phyloP scores from a whole-genome alignment of 1,140 invertebrate genomes.

The Muscidifurax raptorellus region DNA sequence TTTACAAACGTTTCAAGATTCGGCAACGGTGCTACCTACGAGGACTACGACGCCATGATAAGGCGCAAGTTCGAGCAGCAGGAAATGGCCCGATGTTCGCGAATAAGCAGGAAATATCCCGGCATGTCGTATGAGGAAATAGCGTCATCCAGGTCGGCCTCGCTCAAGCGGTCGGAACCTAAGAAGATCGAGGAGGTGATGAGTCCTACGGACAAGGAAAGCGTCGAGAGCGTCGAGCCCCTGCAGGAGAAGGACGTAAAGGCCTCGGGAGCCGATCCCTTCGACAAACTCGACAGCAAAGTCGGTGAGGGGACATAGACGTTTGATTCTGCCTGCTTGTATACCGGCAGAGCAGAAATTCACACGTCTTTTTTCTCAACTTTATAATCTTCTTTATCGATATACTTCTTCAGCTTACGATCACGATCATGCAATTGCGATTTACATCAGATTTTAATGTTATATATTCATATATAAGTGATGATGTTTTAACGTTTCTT shows the following conservation, averaged over 20 bases:
- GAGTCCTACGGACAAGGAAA: constrained; percentile 68
- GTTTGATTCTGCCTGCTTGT: constrained; percentile 26
- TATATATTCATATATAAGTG: constrained; percentile 8
- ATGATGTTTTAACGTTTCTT: constrained; percentile 40
- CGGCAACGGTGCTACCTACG: constrained; percentile 67
- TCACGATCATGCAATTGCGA: constrained; percentile 18
- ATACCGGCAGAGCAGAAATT: background rate
- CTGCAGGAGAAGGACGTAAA: constrained; percentile 73
- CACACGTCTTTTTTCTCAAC: background rate
- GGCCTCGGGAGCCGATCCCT: constrained; percentile 76
- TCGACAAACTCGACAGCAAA: constrained; percentile 76
- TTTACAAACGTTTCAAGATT: constrained; percentile 53
- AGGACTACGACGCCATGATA: constrained; percentile 74
- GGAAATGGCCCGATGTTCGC: constrained; percentile 46
- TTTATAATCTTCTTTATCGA: constrained; percentile 16
- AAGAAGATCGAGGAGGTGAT: constrained; percentile 63
- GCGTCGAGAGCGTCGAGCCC: constrained; percentile 71
- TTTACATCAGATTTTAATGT: constrained; percentile 43
- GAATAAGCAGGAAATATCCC: constrained; percentile 66
- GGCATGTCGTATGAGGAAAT: constrained; percentile 74
- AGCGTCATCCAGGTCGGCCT: constrained; percentile 66
- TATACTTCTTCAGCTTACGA: constrained; percentile 37
- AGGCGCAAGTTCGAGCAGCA: constrained; percentile 73
- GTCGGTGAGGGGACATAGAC: constrained; percentile 65
- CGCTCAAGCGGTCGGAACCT: constrained; percentile 56